Base-by-base conservation (phyloP, 2,797 vertebrate genomes). In the Amblyraja radiata region DNA sequence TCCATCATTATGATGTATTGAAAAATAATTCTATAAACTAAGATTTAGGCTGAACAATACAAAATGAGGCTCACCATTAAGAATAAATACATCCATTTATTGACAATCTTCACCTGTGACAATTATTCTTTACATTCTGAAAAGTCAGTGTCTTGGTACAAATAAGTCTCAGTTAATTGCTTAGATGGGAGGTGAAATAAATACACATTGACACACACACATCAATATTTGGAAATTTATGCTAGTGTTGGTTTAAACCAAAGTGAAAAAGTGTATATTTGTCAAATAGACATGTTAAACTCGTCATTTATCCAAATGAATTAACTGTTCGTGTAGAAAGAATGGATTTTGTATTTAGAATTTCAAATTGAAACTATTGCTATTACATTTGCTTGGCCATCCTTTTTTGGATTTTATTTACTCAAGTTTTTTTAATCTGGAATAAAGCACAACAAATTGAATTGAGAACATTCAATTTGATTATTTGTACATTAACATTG, bases 381-480 rank as follows among this genome's bases (percentile, higher is more conserved):
- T 88, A 65, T 32, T 63, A 14, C 0, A 25, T 90, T 90, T 90
- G 39, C 21, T 91, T 91, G 32, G 68, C 18, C 25, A 71, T 39
- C 11, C 9, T 74, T 71, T 73, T 68, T 91, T 91, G 68, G 36
- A 23, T 8, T 21, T 23, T 39, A 71, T 28, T 32, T 25, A 54
- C 23, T 91, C 18, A 73, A 74, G 32, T 25, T 73, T 73, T 71
- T 91, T 91, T 46, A 73, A 73, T 73, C 71, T 90, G 63, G 18
- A 46, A 6, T 73, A 91, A 91, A 74, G 13, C 2, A 88, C 32
- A 71, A 39, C 18, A 39, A 21, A 39, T 71, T 54, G 21, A 54
- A 91, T 46, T 91, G 10, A 46, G 6, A 21, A 91, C 13, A 91
- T 91, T 54, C 23, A 74, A 91, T 73, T 91, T 39, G 88, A 71